These are phyloP conservation scores for Eupeodes luniger DNA, from an alignment of 2,888 invertebrate species.

Conservation along the genomic window DNA sequence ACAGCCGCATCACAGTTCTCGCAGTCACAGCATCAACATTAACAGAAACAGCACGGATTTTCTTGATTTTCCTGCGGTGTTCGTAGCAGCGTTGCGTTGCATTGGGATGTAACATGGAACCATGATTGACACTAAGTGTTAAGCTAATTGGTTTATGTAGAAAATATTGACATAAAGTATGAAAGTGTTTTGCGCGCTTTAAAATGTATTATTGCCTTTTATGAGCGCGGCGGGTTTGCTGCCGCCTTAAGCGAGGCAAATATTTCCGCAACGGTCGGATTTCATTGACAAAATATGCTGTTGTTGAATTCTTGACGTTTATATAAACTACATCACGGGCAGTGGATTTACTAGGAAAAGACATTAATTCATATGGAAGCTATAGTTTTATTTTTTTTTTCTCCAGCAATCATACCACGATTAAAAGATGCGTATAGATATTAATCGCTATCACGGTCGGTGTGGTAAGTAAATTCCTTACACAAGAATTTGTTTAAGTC, in stretches of 20 bases:
- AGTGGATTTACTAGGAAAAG: constrained; percentile 6
- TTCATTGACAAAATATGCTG: constrained; percentile 31
- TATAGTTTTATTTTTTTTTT: background rate
- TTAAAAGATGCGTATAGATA: background rate
- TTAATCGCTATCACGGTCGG: background rate
- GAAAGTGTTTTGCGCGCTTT: constrained; percentile 53
- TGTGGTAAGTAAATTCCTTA: background rate
- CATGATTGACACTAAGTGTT: constrained; percentile 71
- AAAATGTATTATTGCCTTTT: constrained; percentile 53
- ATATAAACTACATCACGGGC: background rate
- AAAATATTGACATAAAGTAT: constrained; percentile 56
- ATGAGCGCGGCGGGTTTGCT: constrained; percentile 8
- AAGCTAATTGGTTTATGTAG: constrained; percentile 70
- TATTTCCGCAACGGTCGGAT: constrained; percentile 59
- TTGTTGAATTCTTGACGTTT: background rate
- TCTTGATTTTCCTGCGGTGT: constrained; percentile 9
- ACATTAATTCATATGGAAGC: background rate
- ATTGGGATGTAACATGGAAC: background rate
- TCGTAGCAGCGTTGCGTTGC: constrained; percentile 5
- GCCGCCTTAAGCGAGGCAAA: constrained; percentile 23
- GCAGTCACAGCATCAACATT: too few species aligned
- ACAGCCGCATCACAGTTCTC: background rate
- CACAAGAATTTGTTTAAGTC: background rate
- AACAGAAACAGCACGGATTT: constrained; percentile 1
- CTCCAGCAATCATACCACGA: background rate